phyloP scores from a whole-genome alignment of 2,797 vertebrate species.

The Lates japonicus region DNA sequence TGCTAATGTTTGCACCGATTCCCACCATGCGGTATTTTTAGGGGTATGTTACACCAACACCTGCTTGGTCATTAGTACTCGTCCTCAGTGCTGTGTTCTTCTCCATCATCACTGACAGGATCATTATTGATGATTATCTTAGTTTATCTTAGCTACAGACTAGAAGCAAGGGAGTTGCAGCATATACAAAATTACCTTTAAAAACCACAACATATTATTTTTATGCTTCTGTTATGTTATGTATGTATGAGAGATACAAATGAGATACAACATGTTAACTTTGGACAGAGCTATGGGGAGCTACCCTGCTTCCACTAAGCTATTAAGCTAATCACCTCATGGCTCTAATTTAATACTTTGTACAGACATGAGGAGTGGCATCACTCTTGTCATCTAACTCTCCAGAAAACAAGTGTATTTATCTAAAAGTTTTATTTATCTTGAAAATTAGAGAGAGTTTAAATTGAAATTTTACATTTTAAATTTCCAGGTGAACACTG shows the following conservation, averaged over 20 bases:
- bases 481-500: background rate
- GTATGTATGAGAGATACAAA: background rate
- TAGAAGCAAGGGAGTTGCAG: background rate
- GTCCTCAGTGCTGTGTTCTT: background rate
- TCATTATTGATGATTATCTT: background rate
- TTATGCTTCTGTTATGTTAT: background rate
- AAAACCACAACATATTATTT: background rate
- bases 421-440: background rate
- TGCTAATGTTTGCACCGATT: constrained; percentile 1
- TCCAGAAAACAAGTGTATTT: background rate
- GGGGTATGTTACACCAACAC: constrained; percentile 5
- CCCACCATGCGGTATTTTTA: background rate
- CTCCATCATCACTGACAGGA: background rate
- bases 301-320: background rate
- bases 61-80: constrained; percentile 2
- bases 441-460: background rate
- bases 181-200: background rate
- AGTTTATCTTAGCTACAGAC: background rate
- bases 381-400: background rate
- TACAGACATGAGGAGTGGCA: background rate
- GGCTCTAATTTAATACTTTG: background rate
- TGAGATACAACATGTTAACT: background rate
- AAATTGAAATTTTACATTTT: background rate
- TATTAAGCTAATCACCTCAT: background rate
- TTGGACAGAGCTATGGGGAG: background rate